Evolutionary conservation across 2,888 invertebrate genomes (phyloP).

Genomic region (Hylaea fasciaria): DNA sequence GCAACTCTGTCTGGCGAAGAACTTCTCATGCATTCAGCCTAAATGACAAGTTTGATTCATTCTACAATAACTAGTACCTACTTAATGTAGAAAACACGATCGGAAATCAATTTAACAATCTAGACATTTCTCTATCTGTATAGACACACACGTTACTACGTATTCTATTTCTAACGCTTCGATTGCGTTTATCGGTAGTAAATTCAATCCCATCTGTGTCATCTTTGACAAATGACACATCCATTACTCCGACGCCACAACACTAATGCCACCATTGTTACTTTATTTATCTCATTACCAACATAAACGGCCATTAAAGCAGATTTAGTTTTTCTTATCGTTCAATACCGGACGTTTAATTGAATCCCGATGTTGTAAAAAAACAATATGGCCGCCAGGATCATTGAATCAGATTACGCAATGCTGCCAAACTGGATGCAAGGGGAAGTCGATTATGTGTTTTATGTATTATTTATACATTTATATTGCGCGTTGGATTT

Average conservation of each 20-base stretch:
- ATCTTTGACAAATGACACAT: conserved; percentile 43
- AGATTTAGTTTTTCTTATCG: conserved; percentile 61
- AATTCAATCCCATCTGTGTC: conserved; percentile 36
- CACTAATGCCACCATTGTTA: conserved; percentile 56
- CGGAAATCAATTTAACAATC: not conserved
- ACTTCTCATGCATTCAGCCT: not conserved
- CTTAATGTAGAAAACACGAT: too few relatives aligned
- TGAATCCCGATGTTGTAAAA: conserved; percentile 71
- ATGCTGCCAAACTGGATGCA: conserved; percentile 79
- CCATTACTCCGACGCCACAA: conserved; percentile 54
- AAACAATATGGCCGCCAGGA: conserved; percentile 69
- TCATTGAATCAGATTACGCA: conserved; percentile 82
- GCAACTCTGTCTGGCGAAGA: too few relatives aligned
- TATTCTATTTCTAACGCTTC: conserved; percentile 11
- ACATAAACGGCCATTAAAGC: conserved; percentile 57
- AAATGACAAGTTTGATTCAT: too few relatives aligned
- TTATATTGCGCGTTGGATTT: conserved; percentile 15
- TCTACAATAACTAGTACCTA: too few relatives aligned
- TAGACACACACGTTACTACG: not conserved
- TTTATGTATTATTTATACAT: conserved; percentile 54
- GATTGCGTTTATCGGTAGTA: conserved; percentile 23
- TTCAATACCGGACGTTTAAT: conserved; percentile 69
- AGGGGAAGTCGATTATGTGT: conserved; percentile 70
- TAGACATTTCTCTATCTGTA: not conserved
- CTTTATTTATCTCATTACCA: conserved; percentile 59